Conservation (phyloP, 2,888 invertebrate species). For the Masnerella sp. region DNA sequence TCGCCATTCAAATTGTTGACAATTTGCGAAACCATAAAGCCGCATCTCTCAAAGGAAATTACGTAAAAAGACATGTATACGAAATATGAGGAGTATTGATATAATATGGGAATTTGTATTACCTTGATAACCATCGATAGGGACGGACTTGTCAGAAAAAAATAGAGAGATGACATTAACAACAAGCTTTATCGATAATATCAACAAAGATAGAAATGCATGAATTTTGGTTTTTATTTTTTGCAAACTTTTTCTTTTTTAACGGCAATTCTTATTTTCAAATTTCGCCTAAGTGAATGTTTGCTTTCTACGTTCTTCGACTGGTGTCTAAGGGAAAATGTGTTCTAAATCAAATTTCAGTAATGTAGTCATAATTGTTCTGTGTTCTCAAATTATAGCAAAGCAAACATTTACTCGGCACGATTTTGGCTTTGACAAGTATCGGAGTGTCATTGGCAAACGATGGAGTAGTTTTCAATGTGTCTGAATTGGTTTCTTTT, state of each 20-base stretch:
- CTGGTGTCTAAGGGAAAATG: slow-evolving; percentile 3
- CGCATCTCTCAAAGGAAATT: slow-evolving; percentile 71
- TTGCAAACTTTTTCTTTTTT: slow-evolving; percentile 6
- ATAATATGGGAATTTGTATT: slow-evolving; percentile 78
- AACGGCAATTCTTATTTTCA: slow-evolving; percentile 3
- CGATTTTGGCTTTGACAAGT: slow-evolving; percentile 32
- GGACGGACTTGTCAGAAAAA: slow-evolving; percentile 79
- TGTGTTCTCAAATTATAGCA: background rate
- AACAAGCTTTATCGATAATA: slow-evolving; percentile 76
- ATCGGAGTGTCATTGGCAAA: slow-evolving; percentile 20
- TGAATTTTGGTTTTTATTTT: slow-evolving; percentile 61
- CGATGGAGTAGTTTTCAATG: slow-evolving; percentile 41
- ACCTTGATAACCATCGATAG: slow-evolving; percentile 79
- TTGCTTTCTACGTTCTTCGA: slow-evolving; percentile 59
- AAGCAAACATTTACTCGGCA: slow-evolving; percentile 71
- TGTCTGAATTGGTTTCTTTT: slow-evolving; percentile 16
- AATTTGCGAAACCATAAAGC: slow-evolving; percentile 55
- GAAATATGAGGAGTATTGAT: slow-evolving; percentile 77
- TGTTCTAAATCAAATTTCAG: slow-evolving; percentile 19
- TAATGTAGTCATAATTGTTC: background rate
- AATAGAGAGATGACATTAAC: slow-evolving; percentile 78
- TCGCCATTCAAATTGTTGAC: too few species aligned
- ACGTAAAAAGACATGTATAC: slow-evolving; percentile 69
- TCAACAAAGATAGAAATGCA: slow-evolving; percentile 75
- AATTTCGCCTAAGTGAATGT: slow-evolving; percentile 64